Base-by-base conservation (phyloP, 2,797 vertebrate genomes). In the Halcyon badia region DNA sequence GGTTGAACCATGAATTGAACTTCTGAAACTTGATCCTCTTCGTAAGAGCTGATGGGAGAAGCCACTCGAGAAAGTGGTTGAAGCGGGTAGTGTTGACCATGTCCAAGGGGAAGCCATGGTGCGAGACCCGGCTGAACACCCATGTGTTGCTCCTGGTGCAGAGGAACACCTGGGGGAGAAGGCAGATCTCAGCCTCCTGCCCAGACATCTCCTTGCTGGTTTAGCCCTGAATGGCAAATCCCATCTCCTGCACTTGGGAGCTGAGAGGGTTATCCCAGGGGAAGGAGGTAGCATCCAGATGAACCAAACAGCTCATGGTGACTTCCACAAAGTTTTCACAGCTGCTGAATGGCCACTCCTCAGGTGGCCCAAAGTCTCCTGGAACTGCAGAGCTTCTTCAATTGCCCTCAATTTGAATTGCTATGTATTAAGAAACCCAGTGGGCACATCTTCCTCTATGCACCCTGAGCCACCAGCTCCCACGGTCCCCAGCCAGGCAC, bases 141-240 rank as follows among this genome's bases (percentile, higher is more conserved):
- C 99, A 99, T 2, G 98, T 86, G 35, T 98, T 99, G 44, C 97
- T 94, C 72, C 98, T 98, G 62, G 98, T 98, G 61, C 99, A 99
- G 87, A 99, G 98, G 97, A 99, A 98, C 11, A 99, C 99, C 99
- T 99, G 72, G 61, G 30, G 78, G 39, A 72, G 19, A 89, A 94
- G 81, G 41, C 52, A 94, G 69, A 33, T 76, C 66, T 80, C 69
- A 89, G 61, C 33, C 14, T 33, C 30, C n/a, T 70, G 64, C 30
- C 7, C 37, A 33, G 39, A 52, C 17, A 58, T 51, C 81, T 93
- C 6, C 0, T n/a, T 70, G 22, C 37, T 3, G 4, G 3, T 61
- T 78, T 60, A 70, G 22, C 62, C 70, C 54, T 8, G 30, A 46
- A 31, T 18, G n/a, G 33, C 68, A 95, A 90, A 88, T 60, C 52